phyloP scores from a whole-genome alignment of 1,140 invertebrate genomes.

The Epicauta chinensis region DNA sequence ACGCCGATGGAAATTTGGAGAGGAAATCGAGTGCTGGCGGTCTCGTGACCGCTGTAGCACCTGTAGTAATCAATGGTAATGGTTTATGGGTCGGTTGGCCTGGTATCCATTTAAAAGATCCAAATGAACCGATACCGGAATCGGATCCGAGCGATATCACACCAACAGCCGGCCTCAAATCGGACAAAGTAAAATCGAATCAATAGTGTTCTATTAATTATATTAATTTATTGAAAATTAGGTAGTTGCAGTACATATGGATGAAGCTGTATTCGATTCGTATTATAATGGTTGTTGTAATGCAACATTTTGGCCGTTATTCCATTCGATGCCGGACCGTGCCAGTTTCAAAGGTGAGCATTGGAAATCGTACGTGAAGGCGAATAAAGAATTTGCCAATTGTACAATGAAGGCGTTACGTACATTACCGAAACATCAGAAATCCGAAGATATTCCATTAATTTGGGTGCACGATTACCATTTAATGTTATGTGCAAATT shows the following conservation, averaged over 20 bases:
- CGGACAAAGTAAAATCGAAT: slow-evolving; percentile 61
- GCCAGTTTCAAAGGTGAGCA: slow-evolving; percentile 56
- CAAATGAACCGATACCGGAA: slow-evolving; percentile 71
- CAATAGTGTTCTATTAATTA: neutral
- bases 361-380: slow-evolving; percentile 74
- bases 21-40: slow-evolving; percentile 82
- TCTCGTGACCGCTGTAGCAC: slow-evolving; percentile 82
- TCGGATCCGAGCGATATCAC: slow-evolving; percentile 77
- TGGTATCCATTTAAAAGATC: slow-evolving; percentile 70
- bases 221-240: slow-evolving; percentile 32
- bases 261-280: slow-evolving; percentile 67
- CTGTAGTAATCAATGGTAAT: slow-evolving; percentile 75
- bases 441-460: slow-evolving; percentile 57
- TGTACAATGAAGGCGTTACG: slow-evolving; percentile 70
- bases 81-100: slow-evolving; percentile 90
- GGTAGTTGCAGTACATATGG: slow-evolving; percentile 74
- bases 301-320: slow-evolving; percentile 85
- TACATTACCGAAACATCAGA: slow-evolving; percentile 52
- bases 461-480: slow-evolving; percentile 93
- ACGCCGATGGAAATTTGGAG: slow-evolving; percentile 63
- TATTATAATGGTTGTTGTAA: slow-evolving; percentile 93
- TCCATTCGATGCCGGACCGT: slow-evolving; percentile 82
- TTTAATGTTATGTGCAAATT: slow-evolving; percentile 82
- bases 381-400: slow-evolving; percentile 77
- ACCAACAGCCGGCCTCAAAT: slow-evolving; percentile 75